Percentiles rank a stretch among this genome's conserved stretches.
These are phyloP conservation scores for roundworm (Caenorhabditis elegans) DNA, from an alignment of 1,140 invertebrate genomes.

Conservation along the genomic window WBcel235 BX284606.5:13016501-13017000, in stretches of 20 bases:
- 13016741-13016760: conserved; percentile 17
- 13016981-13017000: too few relatives aligned
- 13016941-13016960: too few relatives aligned
- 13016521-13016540: background rate
- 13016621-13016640: background rate
- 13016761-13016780: background rate
- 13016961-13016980: too few relatives aligned
- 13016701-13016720: conserved; percentile 19
- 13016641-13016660: background rate
- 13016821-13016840: too few relatives aligned
- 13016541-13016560: conserved; percentile 29
- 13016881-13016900: too few relatives aligned
- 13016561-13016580: conserved; percentile 17
- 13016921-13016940: too few relatives aligned
- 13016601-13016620: conserved; percentile 24
- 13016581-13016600: background rate
- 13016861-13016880: too few relatives aligned
- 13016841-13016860: too few relatives aligned
- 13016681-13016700: conserved; percentile 27
- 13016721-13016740: conserved; percentile 9
- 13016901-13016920: too few relatives aligned
- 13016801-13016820: too few relatives aligned
- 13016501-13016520: conserved; percentile 27
- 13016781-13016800: background rate
- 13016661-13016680: background rate